Percentiles rank a stretch among this genome's conserved stretches.
Evolutionary conservation across 1,140 invertebrate species (phyloP).

Genomic region (Hetaerina americana): DNA sequence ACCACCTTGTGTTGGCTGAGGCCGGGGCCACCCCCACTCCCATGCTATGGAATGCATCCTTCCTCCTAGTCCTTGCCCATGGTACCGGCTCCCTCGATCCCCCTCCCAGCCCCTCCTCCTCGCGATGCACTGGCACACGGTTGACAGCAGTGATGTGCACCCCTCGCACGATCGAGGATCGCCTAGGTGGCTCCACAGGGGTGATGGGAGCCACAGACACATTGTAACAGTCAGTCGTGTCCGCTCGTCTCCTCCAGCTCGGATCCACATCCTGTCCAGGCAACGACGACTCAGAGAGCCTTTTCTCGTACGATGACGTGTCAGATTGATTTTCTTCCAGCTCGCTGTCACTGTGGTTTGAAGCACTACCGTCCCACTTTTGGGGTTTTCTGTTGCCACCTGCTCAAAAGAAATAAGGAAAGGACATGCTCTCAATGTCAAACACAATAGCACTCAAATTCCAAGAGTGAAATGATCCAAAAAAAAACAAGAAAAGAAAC

Average conservation of each 20-base stretch:
- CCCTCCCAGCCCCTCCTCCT: not conserved
- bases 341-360: conserved; percentile 37
- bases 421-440: too few relatives aligned
- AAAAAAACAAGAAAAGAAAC: not conserved
- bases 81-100: not conserved
- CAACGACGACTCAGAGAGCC: not conserved
- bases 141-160: not conserved
- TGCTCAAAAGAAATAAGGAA: conserved; percentile 13
- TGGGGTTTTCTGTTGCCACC: conserved; percentile 19
- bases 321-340: conserved; percentile 23
- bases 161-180: not conserved
- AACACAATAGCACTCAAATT: too few relatives aligned
- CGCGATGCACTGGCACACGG: not conserved
- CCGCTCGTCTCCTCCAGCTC: not conserved
- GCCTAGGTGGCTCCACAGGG: not conserved
- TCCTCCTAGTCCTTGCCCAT: not conserved
- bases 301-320: not conserved
- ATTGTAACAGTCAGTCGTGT: not conserved
- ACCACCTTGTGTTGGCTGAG: not conserved
- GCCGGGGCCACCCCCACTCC: not conserved
- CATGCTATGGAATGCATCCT: not conserved
- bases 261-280: not conserved
- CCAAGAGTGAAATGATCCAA: too few relatives aligned
- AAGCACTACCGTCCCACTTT: conserved; percentile 1
- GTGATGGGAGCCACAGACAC: not conserved